Conservation (phyloP, 2,797 vertebrate species). For the Oreortyx pictus region DNA sequence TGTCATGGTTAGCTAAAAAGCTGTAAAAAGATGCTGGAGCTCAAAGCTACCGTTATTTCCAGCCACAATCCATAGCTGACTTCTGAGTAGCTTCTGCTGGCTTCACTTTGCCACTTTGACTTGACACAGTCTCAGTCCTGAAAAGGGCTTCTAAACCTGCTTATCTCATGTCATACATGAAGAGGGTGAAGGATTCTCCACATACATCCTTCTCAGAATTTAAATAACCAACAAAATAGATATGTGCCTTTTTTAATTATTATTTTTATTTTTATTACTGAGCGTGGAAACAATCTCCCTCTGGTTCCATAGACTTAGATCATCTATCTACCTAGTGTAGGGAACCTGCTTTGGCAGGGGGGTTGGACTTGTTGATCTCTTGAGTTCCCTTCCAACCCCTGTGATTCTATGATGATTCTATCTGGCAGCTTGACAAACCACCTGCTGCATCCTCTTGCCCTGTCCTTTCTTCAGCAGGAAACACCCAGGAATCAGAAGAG, state of each 20-base stretch:
- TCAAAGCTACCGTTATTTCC: not conserved
- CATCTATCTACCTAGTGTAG: not conserved
- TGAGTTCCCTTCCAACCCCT: too few species aligned
- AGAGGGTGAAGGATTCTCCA: not conserved
- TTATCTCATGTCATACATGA: not conserved
- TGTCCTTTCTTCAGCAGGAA: not conserved
- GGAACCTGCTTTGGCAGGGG: too few species aligned
- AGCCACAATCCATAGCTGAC: accelerated
- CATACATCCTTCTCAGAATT: not conserved
- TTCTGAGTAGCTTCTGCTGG: not conserved
- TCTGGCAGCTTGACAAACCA: accelerated
- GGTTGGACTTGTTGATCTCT: too few species aligned
- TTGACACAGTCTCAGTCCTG: not conserved
- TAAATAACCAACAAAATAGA: not conserved
- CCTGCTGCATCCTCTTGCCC: not conserved
- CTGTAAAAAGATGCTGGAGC: not conserved
- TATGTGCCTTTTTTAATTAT: not conserved
- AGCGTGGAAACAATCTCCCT: not conserved
- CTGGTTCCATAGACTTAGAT: not conserved
- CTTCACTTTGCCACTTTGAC: not conserved
- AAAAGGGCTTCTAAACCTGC: not conserved
- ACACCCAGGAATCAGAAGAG: accelerated
- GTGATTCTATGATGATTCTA: too few species aligned
- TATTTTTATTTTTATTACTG: not conserved
- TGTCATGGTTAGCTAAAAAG: not conserved